phyloP scores from a whole-genome alignment of 2,888 invertebrate species.

The Nemotelus pantherinus region DNA sequence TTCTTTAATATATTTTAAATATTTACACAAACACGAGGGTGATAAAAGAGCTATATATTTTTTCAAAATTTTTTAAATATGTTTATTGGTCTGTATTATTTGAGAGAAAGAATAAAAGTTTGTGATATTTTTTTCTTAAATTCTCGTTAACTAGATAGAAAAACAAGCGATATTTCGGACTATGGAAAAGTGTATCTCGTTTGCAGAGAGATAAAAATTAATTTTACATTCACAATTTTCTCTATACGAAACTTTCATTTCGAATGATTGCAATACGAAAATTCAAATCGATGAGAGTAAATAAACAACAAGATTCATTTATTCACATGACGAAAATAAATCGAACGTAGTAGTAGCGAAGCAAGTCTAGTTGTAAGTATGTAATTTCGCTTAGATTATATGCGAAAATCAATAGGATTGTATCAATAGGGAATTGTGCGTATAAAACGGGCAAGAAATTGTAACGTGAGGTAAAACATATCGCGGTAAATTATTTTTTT shows the following conservation, averaged over 20 bases:
- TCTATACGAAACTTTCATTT: too few relatives aligned
- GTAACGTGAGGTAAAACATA: not conserved
- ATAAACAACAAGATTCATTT: not conserved
- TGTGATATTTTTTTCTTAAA: constrained; percentile 36
- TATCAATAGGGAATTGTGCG: not conserved
- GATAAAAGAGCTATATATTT: constrained; percentile 14
- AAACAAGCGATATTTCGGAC: not conserved
- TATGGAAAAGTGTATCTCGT: constrained; percentile 13
- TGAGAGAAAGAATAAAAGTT: not conserved
- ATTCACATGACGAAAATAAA: constrained; percentile 3
- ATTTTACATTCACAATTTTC: too few relatives aligned
- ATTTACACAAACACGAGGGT: constrained; percentile 12
- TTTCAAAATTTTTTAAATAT: constrained; percentile 28
- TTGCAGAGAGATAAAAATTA: constrained; percentile 7
- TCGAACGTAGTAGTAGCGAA: constrained; percentile 2
- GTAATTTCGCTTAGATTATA: not conserved
- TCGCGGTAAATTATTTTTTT: not conserved
- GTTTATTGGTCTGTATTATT: constrained; percentile 6
- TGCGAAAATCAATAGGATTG: not conserved
- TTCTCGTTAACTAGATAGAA: constrained; percentile 11
- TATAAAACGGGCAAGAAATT: not conserved
- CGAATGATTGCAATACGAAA: not conserved
- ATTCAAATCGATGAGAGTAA: constrained; percentile 5
- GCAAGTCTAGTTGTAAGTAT: constrained; percentile 4
- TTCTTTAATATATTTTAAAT: not conserved